A percentile compares a stretch with the other conserved stretches of the same genome.
These are phyloP conservation scores for Melanostoma mellinum DNA, from an alignment of 2,888 invertebrate species.

Conservation along the genomic window DNA sequence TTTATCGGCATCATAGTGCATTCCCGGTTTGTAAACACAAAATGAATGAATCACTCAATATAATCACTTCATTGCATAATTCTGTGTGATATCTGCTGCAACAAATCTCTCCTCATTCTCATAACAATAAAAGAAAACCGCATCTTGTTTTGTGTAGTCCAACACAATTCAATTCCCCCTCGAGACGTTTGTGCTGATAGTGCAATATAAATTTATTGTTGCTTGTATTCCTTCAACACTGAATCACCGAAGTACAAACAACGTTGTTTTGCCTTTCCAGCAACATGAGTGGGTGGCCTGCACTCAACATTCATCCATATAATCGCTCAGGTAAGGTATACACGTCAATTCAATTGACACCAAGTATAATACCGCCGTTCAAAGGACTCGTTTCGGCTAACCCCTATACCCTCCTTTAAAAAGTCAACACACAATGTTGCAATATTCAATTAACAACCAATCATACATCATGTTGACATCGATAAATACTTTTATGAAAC, in stretches of 20 bases:
- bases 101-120: neutral
- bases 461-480: slow-evolving; percentile 72
- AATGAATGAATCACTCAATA: neutral
- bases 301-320: neutral
- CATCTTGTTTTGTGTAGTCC: slow-evolving; percentile 6
- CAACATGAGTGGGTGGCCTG: slow-evolving; percentile 42
- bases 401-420: neutral
- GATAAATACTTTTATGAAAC: slow-evolving; percentile 53
- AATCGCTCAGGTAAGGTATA: slow-evolving; percentile 1
- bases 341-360: slow-evolving; percentile 30
- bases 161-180: slow-evolving; percentile 28
- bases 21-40: neutral
- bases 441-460: slow-evolving; percentile 69
- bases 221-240: slow-evolving; percentile 11
- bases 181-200: slow-evolving; percentile 19
- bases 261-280: neutral
- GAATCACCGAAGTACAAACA: slow-evolving; percentile 36
- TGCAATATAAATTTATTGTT: slow-evolving; percentile 15
- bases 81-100: neutral
- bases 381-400: slow-evolving; percentile 32
- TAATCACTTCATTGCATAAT: slow-evolving; percentile 9
- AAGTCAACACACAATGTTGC: slow-evolving; percentile 51
- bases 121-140: neutral
- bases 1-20: neutral
- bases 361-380: slow-evolving; percentile 6